phyloP scores from a whole-genome alignment of 2,797 vertebrate species.

The Mormyrops boulengeri region DNA sequence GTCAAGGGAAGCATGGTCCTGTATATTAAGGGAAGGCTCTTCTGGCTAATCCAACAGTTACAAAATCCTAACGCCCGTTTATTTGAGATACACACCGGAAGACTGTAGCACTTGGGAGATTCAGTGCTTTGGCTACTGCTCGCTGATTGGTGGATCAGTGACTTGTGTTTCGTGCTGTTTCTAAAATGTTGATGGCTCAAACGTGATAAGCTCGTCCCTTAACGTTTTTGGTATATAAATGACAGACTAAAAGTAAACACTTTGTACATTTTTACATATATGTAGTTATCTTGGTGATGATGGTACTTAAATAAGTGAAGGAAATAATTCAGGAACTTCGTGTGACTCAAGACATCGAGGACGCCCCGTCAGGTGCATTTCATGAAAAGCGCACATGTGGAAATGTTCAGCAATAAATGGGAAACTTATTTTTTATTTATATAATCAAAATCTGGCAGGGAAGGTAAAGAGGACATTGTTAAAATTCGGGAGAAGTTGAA shows the following conservation, averaged over 20 bases:
- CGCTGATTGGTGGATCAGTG: neutral
- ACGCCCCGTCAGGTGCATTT: neutral
- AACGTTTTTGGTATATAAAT: neutral
- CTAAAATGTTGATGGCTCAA: neutral
- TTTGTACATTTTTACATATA: neutral
- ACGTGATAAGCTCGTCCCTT: neutral
- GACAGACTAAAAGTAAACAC: neutral
- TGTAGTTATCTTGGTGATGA: neutral
- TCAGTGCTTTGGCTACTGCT: neutral
- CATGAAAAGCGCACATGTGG: neutral
- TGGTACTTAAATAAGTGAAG: neutral
- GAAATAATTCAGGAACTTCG: neutral
- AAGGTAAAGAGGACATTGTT: neutral
- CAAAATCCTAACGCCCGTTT: neutral
- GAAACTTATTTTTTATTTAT: neutral
- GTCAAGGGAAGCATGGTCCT: neutral
- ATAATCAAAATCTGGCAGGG: neutral
- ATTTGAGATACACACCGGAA: neutral
- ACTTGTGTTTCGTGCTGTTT: neutral
- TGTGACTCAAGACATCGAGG: neutral
- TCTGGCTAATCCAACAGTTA: neutral
- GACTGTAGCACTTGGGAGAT: neutral
- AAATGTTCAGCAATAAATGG: neutral
- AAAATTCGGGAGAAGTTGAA: neutral
- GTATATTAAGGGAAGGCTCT: neutral